A percentile compares a stretch with the other conserved stretches of the same genome.
phyloP scores from a whole-genome alignment of 2,113 vertebrate genomes.

The Dinomys branickii region DNA sequence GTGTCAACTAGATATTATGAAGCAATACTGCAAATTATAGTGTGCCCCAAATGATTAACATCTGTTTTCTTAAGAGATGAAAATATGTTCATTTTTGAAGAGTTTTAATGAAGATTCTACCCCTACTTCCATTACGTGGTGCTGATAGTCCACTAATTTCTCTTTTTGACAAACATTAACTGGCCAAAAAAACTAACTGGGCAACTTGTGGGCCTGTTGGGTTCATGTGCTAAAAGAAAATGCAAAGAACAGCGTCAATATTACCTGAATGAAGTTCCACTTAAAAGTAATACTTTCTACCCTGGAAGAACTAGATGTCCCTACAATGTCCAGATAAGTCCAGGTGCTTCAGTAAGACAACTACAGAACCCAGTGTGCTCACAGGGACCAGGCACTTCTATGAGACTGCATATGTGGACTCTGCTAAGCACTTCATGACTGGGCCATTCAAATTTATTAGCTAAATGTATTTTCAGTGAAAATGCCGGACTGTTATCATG shows the following conservation, averaged over 20 bases:
- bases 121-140: not conserved
- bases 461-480: not conserved
- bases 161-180: conserved; percentile 45
- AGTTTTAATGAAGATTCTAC: not conserved
- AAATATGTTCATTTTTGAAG: not conserved
- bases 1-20: not conserved
- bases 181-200: not conserved
- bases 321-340: not conserved
- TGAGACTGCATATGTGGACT: not conserved
- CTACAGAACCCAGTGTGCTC: not conserved
- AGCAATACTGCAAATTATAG: conserved; percentile 1
- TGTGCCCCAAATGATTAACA: not conserved
- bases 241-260: not conserved
- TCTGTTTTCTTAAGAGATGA: not conserved
- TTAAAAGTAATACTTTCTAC: not conserved
- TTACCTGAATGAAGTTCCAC: not conserved
- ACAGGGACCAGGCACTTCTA: not conserved
- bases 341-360: not conserved
- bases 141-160: not conserved
- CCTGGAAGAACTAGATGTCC: not conserved
- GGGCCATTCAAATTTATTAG: not conserved
- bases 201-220: not conserved
- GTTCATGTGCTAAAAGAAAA: conserved; percentile 14
- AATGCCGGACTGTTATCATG: not conserved
- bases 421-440: not conserved